These are phyloP conservation scores for Pseudomyrmex dendroicus DNA, from an alignment of 1,140 invertebrate species.

Conservation along the genomic window DNA sequence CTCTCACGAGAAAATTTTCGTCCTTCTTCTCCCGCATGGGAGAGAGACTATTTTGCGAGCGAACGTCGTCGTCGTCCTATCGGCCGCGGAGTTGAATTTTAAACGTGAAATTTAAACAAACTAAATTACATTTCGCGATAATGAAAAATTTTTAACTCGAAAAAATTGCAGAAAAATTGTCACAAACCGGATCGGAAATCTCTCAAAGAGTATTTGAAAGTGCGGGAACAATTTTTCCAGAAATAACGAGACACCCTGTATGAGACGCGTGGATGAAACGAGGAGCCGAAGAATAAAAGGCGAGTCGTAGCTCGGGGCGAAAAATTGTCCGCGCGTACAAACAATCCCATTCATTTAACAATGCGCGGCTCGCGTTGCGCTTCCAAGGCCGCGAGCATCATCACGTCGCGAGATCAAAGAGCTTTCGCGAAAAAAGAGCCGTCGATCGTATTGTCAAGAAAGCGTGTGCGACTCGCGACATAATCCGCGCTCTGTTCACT, in stretches of 20 bases:
- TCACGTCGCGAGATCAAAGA: slow-evolving; percentile 42
- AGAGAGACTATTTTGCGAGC: too few relatives aligned
- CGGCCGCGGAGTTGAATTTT: too few relatives aligned
- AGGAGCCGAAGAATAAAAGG: slow-evolving; percentile 65
- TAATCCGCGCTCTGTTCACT: slow-evolving; percentile 14
- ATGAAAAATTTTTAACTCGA: too few relatives aligned
- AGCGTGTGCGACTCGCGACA: slow-evolving; percentile 1
- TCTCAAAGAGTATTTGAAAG: neutral
- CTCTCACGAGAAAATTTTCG: neutral
- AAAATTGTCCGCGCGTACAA: slow-evolving; percentile 57
- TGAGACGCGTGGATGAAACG: slow-evolving; percentile 76
- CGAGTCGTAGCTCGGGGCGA: slow-evolving; percentile 42
- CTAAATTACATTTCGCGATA: too few relatives aligned
- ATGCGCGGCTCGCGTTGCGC: slow-evolving; percentile 36
- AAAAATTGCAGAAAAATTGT: too few relatives aligned
- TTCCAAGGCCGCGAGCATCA: slow-evolving; percentile 23
- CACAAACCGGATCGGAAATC: neutral
- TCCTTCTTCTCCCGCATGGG: too few relatives aligned
- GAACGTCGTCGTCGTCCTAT: too few relatives aligned
- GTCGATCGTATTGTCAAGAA: slow-evolving; percentile 36
- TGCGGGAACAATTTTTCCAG: neutral
- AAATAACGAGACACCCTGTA: neutral
- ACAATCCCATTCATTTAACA: slow-evolving; percentile 58
- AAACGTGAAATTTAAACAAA: too few relatives aligned
- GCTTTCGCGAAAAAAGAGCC: slow-evolving; percentile 1